Evolutionary conservation across 1,140 invertebrate species (phyloP).

Genomic region (Tribolium castaneum): DNA sequence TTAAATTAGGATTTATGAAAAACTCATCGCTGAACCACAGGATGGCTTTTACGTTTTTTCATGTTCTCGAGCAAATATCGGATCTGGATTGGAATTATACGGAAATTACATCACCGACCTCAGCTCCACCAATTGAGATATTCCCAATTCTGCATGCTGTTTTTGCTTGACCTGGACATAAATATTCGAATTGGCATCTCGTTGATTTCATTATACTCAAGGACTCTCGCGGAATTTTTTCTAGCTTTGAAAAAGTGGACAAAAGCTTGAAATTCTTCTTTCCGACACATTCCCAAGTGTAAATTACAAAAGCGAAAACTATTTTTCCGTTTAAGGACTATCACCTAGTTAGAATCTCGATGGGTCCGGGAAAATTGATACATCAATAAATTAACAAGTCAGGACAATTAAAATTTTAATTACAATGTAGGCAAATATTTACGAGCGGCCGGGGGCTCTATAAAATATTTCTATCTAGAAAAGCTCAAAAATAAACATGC

Average conservation of each 20-base stretch:
- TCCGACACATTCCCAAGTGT: neutral
- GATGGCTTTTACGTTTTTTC: constrained; percentile 16
- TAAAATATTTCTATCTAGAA: constrained; percentile 20
- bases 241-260: neutral
- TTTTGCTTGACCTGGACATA: neutral
- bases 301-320: neutral
- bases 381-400: constrained; percentile 37
- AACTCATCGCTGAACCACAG: constrained; percentile 12
- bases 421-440: constrained; percentile 38
- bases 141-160: neutral
- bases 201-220: too few species aligned
- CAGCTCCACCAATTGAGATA: neutral
- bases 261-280: neutral
- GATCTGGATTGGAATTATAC: constrained; percentile 7
- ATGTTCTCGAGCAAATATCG: constrained; percentile 3
- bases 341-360: constrained; percentile 12
- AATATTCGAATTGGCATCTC: too few species aligned
- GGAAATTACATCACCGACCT: constrained; percentile 4
- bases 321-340: neutral
- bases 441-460: constrained; percentile 25
- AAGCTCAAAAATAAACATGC: constrained; percentile 9
- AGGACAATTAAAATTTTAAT: constrained; percentile 33
- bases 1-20: constrained; percentile 32
- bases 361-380: constrained; percentile 21
- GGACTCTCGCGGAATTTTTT: neutral